These are phyloP conservation scores for Eupithecia exiguata DNA, from an alignment of 2,888 invertebrate genomes.

Conservation along the genomic window DNA sequence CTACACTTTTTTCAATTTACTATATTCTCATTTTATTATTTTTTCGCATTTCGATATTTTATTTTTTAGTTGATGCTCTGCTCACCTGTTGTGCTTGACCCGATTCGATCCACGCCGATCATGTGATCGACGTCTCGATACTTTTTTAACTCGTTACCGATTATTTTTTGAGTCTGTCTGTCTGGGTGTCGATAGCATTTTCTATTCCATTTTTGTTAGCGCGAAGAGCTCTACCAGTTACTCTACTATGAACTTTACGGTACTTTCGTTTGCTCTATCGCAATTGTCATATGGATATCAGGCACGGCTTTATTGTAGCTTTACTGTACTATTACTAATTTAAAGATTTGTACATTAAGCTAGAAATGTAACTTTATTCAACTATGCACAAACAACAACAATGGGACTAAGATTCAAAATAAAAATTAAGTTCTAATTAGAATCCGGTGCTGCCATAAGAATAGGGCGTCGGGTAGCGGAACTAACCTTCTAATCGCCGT, in stretches of 20 bases:
- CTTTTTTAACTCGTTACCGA: conserved; percentile 59
- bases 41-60: conserved; percentile 84
- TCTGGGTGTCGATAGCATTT: conserved; percentile 38
- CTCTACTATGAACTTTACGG: conserved; percentile 5
- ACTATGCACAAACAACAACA: not conserved
- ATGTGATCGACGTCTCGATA: conserved; percentile 78
- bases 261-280: not conserved
- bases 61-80: conserved; percentile 84
- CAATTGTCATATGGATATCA: not conserved
- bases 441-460: conserved; percentile 63
- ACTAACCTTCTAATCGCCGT: conserved; percentile 57
- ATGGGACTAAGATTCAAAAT: not conserved
- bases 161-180: conserved; percentile 48
- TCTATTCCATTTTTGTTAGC: conserved; percentile 36
- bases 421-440: conserved; percentile 42
- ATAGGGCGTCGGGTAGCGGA: conserved; percentile 75
- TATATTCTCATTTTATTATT: conserved; percentile 83
- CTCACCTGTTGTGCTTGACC: conserved; percentile 84
- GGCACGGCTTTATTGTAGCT: not conserved
- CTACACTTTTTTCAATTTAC: conserved; percentile 82
- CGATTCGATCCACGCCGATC: conserved; percentile 78
- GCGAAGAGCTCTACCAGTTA: not conserved
- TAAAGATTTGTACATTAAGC: not conserved
- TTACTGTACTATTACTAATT: not conserved
- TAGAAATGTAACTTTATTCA: not conserved